phyloP scores from a whole-genome alignment of 2,113 vertebrate genomes.

The Oriolus oriolus region DNA sequence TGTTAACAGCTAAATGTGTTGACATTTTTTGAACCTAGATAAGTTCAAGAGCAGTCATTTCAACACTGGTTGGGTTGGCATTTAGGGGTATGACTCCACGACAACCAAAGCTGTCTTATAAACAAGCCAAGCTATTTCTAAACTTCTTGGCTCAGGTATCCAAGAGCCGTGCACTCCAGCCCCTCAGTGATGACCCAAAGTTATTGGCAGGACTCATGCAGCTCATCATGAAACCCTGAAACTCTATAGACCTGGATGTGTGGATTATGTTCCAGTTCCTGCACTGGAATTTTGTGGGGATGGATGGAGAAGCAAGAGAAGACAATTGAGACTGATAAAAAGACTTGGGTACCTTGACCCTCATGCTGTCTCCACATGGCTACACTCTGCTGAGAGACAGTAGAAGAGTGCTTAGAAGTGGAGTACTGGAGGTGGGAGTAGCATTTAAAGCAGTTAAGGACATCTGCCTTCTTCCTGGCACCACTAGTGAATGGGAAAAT shows the following conservation, averaged over 20 bases:
- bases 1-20: background rate
- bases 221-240: background rate
- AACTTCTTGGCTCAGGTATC: background rate
- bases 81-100: background rate
- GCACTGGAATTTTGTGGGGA: background rate
- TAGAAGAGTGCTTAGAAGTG: background rate
- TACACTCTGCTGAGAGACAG: background rate
- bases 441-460: background rate
- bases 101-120: background rate
- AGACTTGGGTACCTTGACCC: background rate
- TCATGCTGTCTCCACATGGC: background rate
- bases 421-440: background rate
- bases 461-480: background rate
- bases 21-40: background rate
- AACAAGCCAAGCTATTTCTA: background rate
- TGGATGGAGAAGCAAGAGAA: background rate
- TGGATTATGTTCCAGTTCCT: background rate
- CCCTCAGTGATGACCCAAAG: background rate
- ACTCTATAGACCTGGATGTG: fast-evolving
- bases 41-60: background rate
- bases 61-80: fast-evolving
- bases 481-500: background rate
- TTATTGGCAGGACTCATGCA: background rate
- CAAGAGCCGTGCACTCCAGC: background rate
- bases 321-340: background rate